Percentiles rank a stretch among this genome's conserved stretches.
These are phyloP conservation scores for Hystrix cristata DNA, from an alignment of 2,113 vertebrate genomes.

Conservation along the genomic window DNA sequence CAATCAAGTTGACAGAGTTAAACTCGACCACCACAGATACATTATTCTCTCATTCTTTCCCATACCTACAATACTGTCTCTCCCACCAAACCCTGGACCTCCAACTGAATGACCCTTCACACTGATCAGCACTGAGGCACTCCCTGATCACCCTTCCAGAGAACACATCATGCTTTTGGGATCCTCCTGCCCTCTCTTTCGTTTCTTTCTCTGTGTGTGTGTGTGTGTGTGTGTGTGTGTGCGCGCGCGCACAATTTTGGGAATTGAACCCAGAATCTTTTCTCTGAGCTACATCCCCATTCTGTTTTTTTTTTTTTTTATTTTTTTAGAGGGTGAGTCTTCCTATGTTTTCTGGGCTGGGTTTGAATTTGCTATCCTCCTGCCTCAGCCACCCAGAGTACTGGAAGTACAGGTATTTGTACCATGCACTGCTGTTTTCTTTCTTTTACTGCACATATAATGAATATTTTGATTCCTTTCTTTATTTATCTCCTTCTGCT, in stretches of 20 bases:
- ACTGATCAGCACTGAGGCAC: neutral
- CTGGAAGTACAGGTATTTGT: neutral
- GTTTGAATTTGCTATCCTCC: neutral
- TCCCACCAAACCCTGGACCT: neutral
- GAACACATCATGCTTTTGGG: neutral
- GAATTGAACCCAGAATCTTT: neutral
- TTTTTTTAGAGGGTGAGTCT: neutral
- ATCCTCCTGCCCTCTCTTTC: neutral
- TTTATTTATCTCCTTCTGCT: neutral
- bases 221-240: neutral
- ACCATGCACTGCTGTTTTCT: neutral
- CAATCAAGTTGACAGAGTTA: neutral
- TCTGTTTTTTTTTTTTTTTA: no score
- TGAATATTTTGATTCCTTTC: neutral
- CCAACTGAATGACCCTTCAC: no score
- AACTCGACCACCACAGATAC: neutral
- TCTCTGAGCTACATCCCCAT: neutral
- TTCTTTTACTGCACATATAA: neutral
- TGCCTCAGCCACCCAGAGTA: neutral
- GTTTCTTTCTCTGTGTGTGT: conserved; percentile 4
- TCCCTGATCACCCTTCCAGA: rapidly evolving
- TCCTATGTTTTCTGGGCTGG: neutral
- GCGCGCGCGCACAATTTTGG: no score
- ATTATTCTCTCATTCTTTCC: neutral
- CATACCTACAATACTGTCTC: neutral